phyloP scores from a whole-genome alignment of 1,140 invertebrate species.

The Pissodes strobi region DNA sequence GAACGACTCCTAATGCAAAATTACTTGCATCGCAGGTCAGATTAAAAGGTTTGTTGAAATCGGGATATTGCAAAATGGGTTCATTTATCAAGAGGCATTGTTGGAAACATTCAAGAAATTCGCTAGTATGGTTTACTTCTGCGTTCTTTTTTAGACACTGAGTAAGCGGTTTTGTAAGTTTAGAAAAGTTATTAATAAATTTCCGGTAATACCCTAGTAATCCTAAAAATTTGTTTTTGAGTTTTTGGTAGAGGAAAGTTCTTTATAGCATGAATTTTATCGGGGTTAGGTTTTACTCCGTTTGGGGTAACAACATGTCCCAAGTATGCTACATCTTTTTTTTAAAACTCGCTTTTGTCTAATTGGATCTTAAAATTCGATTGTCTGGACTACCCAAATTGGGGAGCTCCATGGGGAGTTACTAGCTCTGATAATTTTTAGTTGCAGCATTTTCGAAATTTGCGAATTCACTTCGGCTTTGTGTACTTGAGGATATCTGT shows the following conservation, averaged over 20 bases:
- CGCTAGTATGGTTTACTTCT: slow-evolving; percentile 16
- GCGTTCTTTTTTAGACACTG: slow-evolving; percentile 43
- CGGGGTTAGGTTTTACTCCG: slow-evolving; percentile 42
- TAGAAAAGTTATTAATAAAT: slow-evolving; percentile 42
- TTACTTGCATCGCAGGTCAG: slow-evolving; percentile 51
- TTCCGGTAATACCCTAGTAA: slow-evolving; percentile 16
- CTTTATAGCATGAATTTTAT: slow-evolving; percentile 31
- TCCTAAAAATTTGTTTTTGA: slow-evolving; percentile 26
- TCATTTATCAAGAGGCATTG: slow-evolving; percentile 33
- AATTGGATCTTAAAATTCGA: slow-evolving; percentile 32
- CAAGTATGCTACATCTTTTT: slow-evolving; percentile 38
- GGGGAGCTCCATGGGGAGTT: too few relatives aligned
- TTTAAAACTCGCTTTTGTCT: slow-evolving; percentile 21
- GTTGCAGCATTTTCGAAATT: too few relatives aligned
- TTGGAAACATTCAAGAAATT: slow-evolving; percentile 38
- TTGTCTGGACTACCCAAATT: too few relatives aligned
- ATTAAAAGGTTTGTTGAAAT: slow-evolving; percentile 50
- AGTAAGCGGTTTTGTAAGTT: slow-evolving; percentile 43
- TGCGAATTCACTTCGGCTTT: too few relatives aligned
- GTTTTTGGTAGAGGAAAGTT: slow-evolving; percentile 28
- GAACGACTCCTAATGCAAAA: slow-evolving; percentile 46
- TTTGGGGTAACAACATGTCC: slow-evolving; percentile 41
- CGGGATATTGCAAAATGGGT: slow-evolving; percentile 44
- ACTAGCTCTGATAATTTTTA: too few relatives aligned
- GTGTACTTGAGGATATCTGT: too few relatives aligned